These are phyloP conservation scores for Patella depressa DNA, from an alignment of 2,888 invertebrate genomes.

Conservation along the genomic window DNA sequence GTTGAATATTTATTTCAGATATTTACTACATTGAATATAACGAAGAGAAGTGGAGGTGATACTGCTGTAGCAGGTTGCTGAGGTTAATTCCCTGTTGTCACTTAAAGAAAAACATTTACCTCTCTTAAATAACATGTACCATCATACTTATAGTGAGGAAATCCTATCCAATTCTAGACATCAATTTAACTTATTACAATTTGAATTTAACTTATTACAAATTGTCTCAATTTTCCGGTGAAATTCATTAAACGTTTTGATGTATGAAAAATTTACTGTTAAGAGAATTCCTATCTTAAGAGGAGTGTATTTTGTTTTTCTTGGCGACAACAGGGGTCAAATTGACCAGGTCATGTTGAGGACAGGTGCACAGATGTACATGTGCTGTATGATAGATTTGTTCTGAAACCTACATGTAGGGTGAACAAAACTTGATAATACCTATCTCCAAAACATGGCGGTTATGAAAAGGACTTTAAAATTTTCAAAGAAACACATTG, in stretches of 20 bases:
- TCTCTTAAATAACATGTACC: conserved; percentile 34
- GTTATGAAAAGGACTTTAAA: not conserved
- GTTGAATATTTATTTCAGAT: conserved; percentile 70
- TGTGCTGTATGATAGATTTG: conserved; percentile 51
- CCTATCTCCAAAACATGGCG: not conserved
- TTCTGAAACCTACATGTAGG: conserved; percentile 47
- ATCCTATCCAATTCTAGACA: not conserved
- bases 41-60: conserved; percentile 90
- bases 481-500: too few species aligned
- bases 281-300: not conserved
- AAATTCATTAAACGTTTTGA: not conserved
- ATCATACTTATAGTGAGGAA: conserved; percentile 2
- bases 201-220: too few species aligned
- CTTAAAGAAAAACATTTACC: conserved; percentile 34
- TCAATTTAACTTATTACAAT: too few species aligned
- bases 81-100: conserved; percentile 79
- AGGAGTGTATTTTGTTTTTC: not conserved
- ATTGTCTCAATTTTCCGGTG: too few species aligned
- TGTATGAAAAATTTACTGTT: not conserved
- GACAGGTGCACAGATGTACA: conserved; percentile 29
- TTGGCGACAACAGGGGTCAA: conserved; percentile 20
- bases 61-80: conserved; percentile 94
- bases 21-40: conserved; percentile 89
- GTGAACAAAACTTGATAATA: conserved; percentile 40
- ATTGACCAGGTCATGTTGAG: conserved; percentile 25